These are phyloP conservation scores for Eulithis testata DNA, from an alignment of 2,888 invertebrate species.

Conservation along the genomic window DNA sequence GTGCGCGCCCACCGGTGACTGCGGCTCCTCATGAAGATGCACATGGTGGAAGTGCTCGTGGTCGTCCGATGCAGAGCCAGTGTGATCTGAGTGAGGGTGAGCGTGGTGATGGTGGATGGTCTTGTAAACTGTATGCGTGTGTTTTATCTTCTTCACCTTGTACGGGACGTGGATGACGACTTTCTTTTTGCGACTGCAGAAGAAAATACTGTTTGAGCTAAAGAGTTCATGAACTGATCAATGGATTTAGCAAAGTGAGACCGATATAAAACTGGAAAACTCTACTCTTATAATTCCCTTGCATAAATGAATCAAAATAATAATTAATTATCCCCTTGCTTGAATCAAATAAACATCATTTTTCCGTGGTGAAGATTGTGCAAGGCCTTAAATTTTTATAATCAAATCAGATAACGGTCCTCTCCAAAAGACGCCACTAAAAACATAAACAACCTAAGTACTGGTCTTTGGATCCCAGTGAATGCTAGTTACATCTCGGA, in stretches of 20 bases:
- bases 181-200: slow-evolving; percentile 83
- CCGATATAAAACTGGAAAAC: no score
- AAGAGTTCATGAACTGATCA: background rate
- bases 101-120: slow-evolving; percentile 85
- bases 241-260: no score
- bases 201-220: background rate
- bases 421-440: no score
- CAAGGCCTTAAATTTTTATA: no score
- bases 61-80: slow-evolving; percentile 62
- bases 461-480: no score
- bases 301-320: no score
- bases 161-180: slow-evolving; percentile 88
- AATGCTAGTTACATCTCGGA: background rate
- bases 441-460: no score
- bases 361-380: no score
- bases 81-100: slow-evolving; percentile 58
- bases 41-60: slow-evolving; percentile 82
- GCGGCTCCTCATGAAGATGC: slow-evolving; percentile 67
- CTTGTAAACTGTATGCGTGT: slow-evolving; percentile 89
- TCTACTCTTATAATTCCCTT: no score
- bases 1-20: slow-evolving; percentile 57
- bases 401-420: no score
- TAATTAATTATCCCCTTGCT: no score
- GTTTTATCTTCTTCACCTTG: slow-evolving; percentile 88
- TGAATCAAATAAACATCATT: no score